Evolutionary conservation across 2,113 vertebrate genomes (phyloP), one percentile per base, ranked within the genome.

Genomic region (Leiothrix lutea): DNA sequence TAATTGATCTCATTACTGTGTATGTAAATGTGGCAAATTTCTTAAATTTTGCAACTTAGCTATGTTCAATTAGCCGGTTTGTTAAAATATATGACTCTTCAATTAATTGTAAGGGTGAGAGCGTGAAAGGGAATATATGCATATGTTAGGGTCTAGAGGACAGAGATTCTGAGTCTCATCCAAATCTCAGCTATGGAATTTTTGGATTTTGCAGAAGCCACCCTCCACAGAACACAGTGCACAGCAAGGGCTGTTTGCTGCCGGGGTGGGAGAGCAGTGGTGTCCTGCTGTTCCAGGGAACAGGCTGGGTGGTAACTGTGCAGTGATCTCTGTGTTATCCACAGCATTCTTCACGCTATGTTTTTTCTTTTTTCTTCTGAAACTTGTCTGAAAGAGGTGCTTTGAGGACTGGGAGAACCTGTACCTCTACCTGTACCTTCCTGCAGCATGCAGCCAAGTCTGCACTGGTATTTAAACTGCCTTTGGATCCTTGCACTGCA

Each of bases 1-100:
- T 92, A 96, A 97, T 96, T 97, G 96, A 97, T 97, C 78, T 93
- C 78, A 77, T 97, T 96, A 91, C 71, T 78, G 45, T 88, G 80
- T 92, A 86, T 95, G 82, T 93, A 96, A 96, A 96, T 77, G 72
- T 93, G 86, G 91, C 57, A 88, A 92, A 95, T 88, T 90, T 92
- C 91, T 92, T 78, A 87, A 75, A 81, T 95, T 96, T 97, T 96
- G 77, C 74, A 70, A 36, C 89, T 93, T 85, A 89, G 78, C 86
- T 95, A 72, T 86, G 75, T 96, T 96, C 91, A 92, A 69, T 94
- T 95, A 95, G 84, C 64, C 1, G 9, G 79, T 96, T 96, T 89
- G 77, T 93, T 96, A 73, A 94, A 96, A 86, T 93, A 86, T 61
- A 60, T 75, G 58, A 73, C 67, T 90, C 67, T 80, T 86, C 80